These are phyloP conservation scores for Phragmatobia fuliginosa DNA, from an alignment of 2,888 invertebrate genomes.

Conservation along the genomic window DNA sequence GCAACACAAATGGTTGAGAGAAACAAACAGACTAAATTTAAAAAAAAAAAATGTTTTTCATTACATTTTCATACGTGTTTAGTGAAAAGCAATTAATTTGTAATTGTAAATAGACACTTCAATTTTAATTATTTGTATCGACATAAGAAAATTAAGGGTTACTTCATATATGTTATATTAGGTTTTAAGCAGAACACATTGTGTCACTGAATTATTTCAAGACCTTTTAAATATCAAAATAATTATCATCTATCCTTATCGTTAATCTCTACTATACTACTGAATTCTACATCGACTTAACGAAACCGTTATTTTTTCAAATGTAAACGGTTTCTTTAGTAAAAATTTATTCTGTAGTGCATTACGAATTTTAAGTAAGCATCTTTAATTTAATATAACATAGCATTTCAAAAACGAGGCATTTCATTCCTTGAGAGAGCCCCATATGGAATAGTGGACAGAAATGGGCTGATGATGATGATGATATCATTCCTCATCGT, in stretches of 20 bases:
- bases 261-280: not conserved
- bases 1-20: no score
- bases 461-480: no score
- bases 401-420: not conserved
- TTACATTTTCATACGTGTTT: no score
- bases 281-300: not conserved
- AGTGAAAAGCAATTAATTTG: no score
- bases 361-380: not conserved
- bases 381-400: not conserved
- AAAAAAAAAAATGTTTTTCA: no score
- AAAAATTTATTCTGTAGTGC: not conserved
- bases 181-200: not conserved
- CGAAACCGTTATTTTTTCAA: not conserved
- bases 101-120: no score
- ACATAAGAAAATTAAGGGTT: not conserved
- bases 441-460: no score
- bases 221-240: not conserved
- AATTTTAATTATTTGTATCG: no score
- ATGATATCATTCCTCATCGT: constrained; percentile 4
- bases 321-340: not conserved
- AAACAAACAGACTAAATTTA: no score
- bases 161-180: not conserved
- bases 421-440: no score
- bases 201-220: not conserved
- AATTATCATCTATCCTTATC: not conserved